Evolutionary conservation across 1,140 invertebrate genomes (phyloP), one percentile per base, ranked within the genome.

Genomic region (Tetramorium alpestre): DNA sequence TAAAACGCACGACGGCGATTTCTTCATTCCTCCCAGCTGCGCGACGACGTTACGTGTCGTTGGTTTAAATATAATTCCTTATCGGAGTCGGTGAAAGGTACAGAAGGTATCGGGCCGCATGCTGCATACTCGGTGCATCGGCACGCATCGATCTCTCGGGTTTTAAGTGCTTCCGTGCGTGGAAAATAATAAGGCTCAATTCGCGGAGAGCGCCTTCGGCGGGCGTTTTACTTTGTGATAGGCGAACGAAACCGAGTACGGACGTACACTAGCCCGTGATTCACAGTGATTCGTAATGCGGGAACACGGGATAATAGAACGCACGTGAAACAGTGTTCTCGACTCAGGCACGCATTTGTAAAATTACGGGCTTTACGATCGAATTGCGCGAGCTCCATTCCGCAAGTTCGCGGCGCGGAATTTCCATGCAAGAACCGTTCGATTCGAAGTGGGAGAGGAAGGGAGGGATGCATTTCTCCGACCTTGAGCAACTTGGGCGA

Each of bases 51-150:
- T 82, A 86, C 69, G 38, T 44, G 88, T 54, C 77, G 44, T 67
- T 62, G 73, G 60, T 87, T 89, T 90, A 89, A 90, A 89, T 90
- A 90, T 89, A 90, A 90, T 90, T 87, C 78, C 86, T 87, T 90
- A 89, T 87, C 88, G 85, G 33, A 44, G 47, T 49, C 78, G 88
- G 88, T 90, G 88, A 90, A 90, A 90, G 86, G 89, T 87, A 85
- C 85, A 89, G 81, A 85, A 89, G 89, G 38, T 81, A 70, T 58
- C 65, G 38, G 11, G 25, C n/a, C 22, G 60, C n/a, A 22, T 16
- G 18, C 33, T 44, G 86, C 72, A 72, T 82, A 73, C 65, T 58
- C 87, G 80, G 77, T 89, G 88, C 87, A 86, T 86, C 87, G 82
- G 64, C 73, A 88, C 58, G 86, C 88, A 85, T 88, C 89, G 87